These are phyloP conservation scores for Himantopus leucocephalus DNA, from an alignment of 2,113 vertebrate genomes.

Conservation along the genomic window DNA sequence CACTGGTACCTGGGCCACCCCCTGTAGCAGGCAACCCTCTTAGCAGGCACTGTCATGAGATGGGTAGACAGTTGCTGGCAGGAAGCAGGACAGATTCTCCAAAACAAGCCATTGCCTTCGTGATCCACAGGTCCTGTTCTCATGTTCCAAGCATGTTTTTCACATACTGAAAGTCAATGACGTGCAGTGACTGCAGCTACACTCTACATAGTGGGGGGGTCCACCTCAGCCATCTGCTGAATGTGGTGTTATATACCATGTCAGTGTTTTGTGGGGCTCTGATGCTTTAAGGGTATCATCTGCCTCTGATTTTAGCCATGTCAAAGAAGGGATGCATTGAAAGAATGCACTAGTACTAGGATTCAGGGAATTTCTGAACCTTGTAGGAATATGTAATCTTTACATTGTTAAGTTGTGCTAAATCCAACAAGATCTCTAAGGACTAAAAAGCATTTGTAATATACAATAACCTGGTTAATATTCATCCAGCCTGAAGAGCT, in stretches of 20 bases:
- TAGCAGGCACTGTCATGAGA: too few relatives aligned
- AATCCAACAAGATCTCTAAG: neutral
- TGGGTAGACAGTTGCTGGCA: neutral
- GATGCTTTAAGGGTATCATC: neutral
- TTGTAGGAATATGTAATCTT: neutral
- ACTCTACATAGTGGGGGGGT: too few relatives aligned
- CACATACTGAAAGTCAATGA: neutral
- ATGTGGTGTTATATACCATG: neutral
- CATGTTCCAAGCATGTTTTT: neutral
- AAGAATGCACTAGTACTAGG: neutral
- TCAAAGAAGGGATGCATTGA: neutral
- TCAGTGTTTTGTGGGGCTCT: neutral
- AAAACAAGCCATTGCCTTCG: neutral
- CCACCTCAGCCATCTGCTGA: neutral
- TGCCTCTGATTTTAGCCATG: neutral
- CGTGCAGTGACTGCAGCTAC: neutral
- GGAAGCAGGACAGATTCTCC: neutral
- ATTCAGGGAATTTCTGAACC: neutral
- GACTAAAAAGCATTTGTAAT: neutral
- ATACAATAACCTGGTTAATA: neutral
- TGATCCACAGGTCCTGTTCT: neutral
- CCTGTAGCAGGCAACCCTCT: neutral
- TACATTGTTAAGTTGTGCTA: neutral
- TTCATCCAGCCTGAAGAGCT: neutral
- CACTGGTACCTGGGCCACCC: too few relatives aligned